phyloP scores from a whole-genome alignment of 2,797 vertebrate species.

The Kryptolebias ocellatus region DNA sequence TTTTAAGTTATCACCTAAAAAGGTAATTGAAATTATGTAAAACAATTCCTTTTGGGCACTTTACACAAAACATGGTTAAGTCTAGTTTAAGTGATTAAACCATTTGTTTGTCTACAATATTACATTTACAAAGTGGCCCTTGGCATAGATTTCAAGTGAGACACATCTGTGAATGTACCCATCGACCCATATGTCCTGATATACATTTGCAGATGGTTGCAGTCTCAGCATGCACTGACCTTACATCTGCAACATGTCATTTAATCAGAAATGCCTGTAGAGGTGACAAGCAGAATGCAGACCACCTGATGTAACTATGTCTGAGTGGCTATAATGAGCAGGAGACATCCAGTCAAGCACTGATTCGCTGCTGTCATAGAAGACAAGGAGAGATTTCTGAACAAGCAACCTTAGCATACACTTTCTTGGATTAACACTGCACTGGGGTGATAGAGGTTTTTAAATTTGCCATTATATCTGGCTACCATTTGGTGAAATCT shows the following conservation, averaged over 20 bases:
- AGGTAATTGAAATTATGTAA: not conserved
- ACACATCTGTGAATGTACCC: not conserved
- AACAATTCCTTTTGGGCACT: not conserved
- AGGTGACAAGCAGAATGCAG: conserved; percentile 44
- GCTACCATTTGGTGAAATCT: not conserved
- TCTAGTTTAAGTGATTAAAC: not conserved
- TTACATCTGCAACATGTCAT: conserved; percentile 46
- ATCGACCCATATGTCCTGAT: conserved; percentile 20
- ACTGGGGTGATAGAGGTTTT: not conserved
- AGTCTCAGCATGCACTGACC: conserved; percentile 6
- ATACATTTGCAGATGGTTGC: conserved; percentile 21
- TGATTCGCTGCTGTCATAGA: conserved; percentile 46
- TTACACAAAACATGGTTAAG: not conserved
- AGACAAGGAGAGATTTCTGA: conserved; percentile 29
- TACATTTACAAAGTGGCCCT: conserved; percentile 15
- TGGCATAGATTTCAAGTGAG: not conserved
- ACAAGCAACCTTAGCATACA: conserved; percentile 16
- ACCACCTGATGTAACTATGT: conserved; percentile 56
- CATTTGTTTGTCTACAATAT: conserved; percentile 3
- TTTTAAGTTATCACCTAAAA: not conserved
- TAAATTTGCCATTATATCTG: not conserved
- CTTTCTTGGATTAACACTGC: not conserved
- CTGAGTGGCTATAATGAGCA: conserved; percentile 61
- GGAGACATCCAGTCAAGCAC: conserved; percentile 39
- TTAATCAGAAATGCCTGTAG: conserved; percentile 48